A percentile compares a stretch with the other conserved stretches of the same genome.
phyloP scores from a whole-genome alignment of 2,113 vertebrate genomes.

The Ornithorhynchus anatinus region DNA sequence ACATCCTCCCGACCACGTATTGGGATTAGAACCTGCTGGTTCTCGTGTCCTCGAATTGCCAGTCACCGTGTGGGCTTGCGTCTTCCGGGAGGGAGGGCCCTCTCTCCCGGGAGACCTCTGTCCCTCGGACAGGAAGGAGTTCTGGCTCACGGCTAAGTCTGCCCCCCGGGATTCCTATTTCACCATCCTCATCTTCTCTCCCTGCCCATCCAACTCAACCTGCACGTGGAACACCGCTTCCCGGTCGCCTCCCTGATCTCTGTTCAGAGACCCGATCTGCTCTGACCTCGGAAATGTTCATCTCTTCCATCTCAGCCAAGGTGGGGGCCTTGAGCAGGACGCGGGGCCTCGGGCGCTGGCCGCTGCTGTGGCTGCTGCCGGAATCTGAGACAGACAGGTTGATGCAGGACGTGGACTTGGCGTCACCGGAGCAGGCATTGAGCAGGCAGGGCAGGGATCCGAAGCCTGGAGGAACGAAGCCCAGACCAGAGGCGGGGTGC shows the following conservation, averaged over 20 bases:
- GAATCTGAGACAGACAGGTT: conserved; percentile 75
- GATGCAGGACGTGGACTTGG: conserved; percentile 88
- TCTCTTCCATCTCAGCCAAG: conserved; percentile 95
- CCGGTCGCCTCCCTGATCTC: not conserved
- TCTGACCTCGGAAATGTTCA: conserved; percentile 88
- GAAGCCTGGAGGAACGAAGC: conserved; percentile 64
- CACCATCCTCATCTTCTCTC: accelerated
- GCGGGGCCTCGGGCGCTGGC: conserved; percentile 71
- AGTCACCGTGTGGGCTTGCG: too few species aligned
- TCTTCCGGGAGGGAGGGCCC: too few species aligned
- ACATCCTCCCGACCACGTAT: too few species aligned
- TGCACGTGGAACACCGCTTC: not conserved
- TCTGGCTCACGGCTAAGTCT: too few species aligned
- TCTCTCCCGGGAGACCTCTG: too few species aligned
- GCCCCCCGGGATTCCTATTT: accelerated
- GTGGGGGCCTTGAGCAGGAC: conserved; percentile 93
- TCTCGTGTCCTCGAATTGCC: too few species aligned
- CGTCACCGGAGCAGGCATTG: conserved; percentile 72
- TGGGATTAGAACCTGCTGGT: too few species aligned
- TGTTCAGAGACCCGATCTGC: too few species aligned
- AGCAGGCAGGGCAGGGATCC: conserved; percentile 92
- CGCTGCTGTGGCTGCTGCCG: not conserved
- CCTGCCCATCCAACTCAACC: accelerated
- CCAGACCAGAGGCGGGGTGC: not conserved
- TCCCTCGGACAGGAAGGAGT: too few species aligned